Evolutionary conservation across 2,797 vertebrate genomes (phyloP).

Genomic region (Anabas testudineus): DNA sequence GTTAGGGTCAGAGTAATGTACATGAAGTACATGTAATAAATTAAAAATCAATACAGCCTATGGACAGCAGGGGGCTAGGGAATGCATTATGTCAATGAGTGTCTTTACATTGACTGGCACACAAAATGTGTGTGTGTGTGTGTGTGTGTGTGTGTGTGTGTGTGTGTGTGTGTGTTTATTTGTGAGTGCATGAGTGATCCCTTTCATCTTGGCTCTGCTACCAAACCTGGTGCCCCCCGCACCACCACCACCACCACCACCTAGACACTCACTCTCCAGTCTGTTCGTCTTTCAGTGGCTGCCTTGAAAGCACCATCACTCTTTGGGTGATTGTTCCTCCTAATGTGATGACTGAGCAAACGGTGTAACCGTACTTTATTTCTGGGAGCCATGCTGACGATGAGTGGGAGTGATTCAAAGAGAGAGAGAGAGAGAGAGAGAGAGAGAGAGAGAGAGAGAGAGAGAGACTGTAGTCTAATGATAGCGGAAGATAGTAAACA

Average conservation of each 20-base stretch:
- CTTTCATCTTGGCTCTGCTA: conserved; percentile 59
- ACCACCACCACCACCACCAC: neutral
- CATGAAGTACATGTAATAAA: too few relatives aligned
- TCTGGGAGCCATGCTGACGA: conserved; percentile 18
- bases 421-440: conserved; percentile 3
- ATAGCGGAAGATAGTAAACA: neutral
- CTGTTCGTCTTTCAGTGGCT: conserved; percentile 38
- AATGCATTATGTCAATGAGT: too few relatives aligned
- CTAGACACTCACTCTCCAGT: conserved; percentile 25
- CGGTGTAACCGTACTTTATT: conserved; percentile 41
- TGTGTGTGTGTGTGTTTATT: conserved; percentile 21
- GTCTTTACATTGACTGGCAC: too few relatives aligned
- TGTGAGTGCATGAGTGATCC: conserved; percentile 40
- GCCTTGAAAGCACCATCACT: conserved; percentile 56
- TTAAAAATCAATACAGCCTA: too few relatives aligned
- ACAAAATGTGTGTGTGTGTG: conserved; percentile 25
- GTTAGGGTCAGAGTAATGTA: too few relatives aligned
- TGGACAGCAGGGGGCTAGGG: too few relatives aligned
- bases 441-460: conserved; percentile 2
- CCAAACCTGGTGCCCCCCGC: conserved; percentile 28
- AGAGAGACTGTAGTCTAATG: neutral
- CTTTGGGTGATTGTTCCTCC: conserved; percentile 48
- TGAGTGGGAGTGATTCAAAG: conserved; percentile 19
- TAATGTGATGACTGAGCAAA: conserved; percentile 57
- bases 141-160: conserved; percentile 13